phyloP scores from a whole-genome alignment of 2,797 vertebrate genomes.

The Poliocrania exsul region DNA sequence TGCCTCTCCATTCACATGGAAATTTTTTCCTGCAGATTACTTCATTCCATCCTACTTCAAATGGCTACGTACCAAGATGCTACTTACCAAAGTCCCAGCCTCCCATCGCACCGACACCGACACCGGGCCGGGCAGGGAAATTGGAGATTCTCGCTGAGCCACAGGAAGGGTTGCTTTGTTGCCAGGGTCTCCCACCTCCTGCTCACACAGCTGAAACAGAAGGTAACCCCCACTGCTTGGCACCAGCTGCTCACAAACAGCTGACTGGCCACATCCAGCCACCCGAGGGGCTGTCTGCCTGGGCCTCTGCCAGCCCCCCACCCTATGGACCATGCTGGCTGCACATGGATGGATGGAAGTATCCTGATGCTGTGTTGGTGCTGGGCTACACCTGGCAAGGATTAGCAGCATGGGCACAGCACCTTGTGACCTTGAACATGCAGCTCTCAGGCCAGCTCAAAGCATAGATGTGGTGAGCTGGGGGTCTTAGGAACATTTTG shows the following conservation, averaged over 20 bases:
- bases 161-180: not conserved
- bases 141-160: not conserved
- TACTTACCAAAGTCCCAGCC: not conserved
- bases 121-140: not conserved
- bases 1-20: not conserved
- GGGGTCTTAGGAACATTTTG: not conserved
- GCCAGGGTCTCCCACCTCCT: not conserved
- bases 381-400: not conserved
- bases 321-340: accelerated
- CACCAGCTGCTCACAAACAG: accelerated
- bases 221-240: not conserved
- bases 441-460: not conserved
- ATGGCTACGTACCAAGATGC: not conserved
- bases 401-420: not conserved
- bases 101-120: not conserved
- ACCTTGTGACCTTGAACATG: accelerated
- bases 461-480: accelerated
- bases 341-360: accelerated
- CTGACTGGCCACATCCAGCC: not conserved
- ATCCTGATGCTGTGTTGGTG: accelerated
- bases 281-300: not conserved
- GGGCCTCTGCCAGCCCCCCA: not conserved
- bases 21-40: conserved; percentile 17
- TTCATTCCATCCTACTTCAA: not conserved
- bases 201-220: not conserved